Conservation (phyloP, 2,113 vertebrate species). For the Pipra filicauda region DNA sequence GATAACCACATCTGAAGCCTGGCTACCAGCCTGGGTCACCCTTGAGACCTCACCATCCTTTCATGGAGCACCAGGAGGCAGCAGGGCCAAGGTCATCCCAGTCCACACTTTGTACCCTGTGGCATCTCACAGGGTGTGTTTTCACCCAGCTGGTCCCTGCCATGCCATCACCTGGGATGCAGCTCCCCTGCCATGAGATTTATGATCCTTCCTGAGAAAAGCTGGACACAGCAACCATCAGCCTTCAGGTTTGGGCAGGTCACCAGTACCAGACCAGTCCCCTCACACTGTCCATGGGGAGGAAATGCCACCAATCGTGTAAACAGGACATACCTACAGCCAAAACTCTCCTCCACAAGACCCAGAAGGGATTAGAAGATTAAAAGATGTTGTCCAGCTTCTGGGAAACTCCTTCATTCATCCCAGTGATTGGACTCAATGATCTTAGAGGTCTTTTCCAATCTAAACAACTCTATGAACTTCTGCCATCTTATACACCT, state of each 20-base stretch:
- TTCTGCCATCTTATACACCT: background rate
- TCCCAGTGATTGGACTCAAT: rapidly evolving
- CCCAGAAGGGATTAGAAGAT: background rate
- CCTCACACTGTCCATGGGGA: background rate
- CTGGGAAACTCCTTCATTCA: background rate
- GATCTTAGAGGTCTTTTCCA: background rate
- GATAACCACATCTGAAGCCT: background rate
- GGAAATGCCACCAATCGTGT: background rate
- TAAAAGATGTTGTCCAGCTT: background rate
- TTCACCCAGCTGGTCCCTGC: background rate
- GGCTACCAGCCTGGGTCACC: conserved; percentile 19
- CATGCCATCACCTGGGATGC: no score
- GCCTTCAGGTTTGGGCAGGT: background rate
- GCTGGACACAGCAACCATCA: rapidly evolving
- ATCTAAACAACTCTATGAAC: rapidly evolving
- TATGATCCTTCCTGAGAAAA: background rate
- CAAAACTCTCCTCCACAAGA: background rate
- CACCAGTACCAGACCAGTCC: background rate
- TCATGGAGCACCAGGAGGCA: background rate
- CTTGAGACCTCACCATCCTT: rapidly evolving
- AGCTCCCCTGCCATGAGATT: rapidly evolving
- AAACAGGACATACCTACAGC: background rate
- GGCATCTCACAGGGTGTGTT: background rate
- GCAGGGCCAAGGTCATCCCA: background rate
- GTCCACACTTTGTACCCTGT: background rate